Conservation (phyloP, 2,888 invertebrate genomes). For the Mongoloraphidia duomilia region DNA sequence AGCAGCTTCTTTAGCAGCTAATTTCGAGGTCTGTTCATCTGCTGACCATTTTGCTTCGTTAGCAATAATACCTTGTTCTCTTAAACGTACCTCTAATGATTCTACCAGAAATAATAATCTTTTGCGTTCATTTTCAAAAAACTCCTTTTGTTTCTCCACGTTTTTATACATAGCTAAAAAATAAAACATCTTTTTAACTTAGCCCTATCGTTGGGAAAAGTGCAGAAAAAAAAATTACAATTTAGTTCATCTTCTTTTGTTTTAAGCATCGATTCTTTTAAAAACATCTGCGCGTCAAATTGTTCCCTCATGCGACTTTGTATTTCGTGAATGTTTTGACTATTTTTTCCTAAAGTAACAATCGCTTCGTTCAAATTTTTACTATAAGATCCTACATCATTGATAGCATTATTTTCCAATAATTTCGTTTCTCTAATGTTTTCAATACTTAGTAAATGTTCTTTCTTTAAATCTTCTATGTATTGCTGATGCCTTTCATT, state of each 20-base stretch:
- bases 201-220: background rate
- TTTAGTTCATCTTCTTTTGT: constrained; percentile 39
- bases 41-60: constrained; percentile 30
- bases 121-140: constrained; percentile 38
- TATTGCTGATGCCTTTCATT: constrained; percentile 37
- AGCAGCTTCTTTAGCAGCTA: constrained; percentile 45
- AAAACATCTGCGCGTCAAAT: constrained; percentile 30
- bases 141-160: constrained; percentile 38
- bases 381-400: constrained; percentile 35
- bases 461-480: constrained; percentile 34
- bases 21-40: constrained; percentile 43
- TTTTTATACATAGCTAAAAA: constrained; percentile 38
- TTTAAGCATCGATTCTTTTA: constrained; percentile 35
- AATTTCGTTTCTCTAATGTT: constrained; percentile 41
- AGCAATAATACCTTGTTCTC: constrained; percentile 39
- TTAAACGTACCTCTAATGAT: constrained; percentile 39
- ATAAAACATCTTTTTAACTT: background rate
- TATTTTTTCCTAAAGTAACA: constrained; percentile 34
- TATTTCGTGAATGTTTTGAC: constrained; percentile 31
- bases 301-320: constrained; percentile 34
- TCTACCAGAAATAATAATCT: constrained; percentile 38
- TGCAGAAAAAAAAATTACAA: constrained; percentile 24
- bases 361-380: constrained; percentile 35
- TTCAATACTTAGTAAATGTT: constrained; percentile 39
- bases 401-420: constrained; percentile 35